These are phyloP conservation scores for Thalpophila matura DNA, from an alignment of 2,888 invertebrate species.

Conservation along the genomic window DNA sequence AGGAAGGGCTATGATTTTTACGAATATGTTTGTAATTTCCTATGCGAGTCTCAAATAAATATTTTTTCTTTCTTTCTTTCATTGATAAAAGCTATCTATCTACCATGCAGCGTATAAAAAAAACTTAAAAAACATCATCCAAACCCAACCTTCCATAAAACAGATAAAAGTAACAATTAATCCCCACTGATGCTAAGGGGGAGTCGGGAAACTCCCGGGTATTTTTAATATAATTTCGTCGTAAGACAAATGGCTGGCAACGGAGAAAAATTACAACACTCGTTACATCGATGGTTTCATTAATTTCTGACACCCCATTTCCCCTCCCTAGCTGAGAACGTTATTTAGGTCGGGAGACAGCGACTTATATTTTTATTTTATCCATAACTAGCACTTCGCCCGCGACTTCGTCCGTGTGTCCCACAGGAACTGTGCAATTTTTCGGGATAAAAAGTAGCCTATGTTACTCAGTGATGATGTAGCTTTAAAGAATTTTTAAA, in stretches of 20 bases:
- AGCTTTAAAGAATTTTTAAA: no score
- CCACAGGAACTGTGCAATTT: no score
- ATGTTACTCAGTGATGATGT: no score
- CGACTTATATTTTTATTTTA: conserved; percentile 18
- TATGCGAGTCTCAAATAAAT: no score
- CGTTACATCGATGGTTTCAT: conserved; percentile 73
- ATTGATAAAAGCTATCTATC: no score
- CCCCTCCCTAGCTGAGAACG: conserved; percentile 50
- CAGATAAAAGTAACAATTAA: conserved; percentile 41
- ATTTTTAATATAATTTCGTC: conserved; percentile 50
- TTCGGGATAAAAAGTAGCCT: no score
- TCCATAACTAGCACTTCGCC: background rate
- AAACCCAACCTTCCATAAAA: conserved; percentile 18
- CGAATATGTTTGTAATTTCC: no score
- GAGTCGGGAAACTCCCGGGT: background rate
- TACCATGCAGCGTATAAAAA: no score
- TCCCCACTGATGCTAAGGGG: conserved; percentile 9
- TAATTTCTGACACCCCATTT: conserved; percentile 76
- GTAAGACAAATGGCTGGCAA: conserved; percentile 39
- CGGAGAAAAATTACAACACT: conserved; percentile 70
- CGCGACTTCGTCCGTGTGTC: no score
- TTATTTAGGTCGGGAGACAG: conserved; percentile 54
- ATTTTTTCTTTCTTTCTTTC: no score
- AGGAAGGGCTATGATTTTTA: no score
- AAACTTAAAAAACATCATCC: conserved; percentile 12